phyloP scores from a whole-genome alignment of 2,888 invertebrate genomes.

The Uloborus plumipes region DNA sequence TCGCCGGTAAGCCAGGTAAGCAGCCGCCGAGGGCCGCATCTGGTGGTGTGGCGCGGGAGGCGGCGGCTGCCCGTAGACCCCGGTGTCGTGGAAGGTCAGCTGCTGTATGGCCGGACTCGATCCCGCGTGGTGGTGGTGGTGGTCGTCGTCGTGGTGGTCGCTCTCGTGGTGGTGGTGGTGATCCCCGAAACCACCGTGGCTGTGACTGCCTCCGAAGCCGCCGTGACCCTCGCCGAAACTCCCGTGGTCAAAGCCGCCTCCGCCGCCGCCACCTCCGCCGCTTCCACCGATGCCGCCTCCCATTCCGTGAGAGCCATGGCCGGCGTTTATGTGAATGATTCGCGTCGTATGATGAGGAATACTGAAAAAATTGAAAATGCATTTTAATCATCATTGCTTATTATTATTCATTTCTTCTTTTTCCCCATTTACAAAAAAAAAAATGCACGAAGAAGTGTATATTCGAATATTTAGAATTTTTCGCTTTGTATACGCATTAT shows the following conservation, averaged over 20 bases:
- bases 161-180: background rate
- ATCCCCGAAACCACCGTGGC: constrained; percentile 1
- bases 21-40: background rate
- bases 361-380: constrained; percentile 1
- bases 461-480: no score
- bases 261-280: background rate
- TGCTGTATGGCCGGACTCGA: constrained; percentile 31
- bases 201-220: background rate
- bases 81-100: constrained; percentile 46
- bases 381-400: no score
- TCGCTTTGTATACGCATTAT: no score
- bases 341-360: constrained; percentile 57
- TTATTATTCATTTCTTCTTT: no score
- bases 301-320: background rate
- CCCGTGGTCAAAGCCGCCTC: constrained; percentile 6
- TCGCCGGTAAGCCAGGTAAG: constrained; percentile 9
- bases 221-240: background rate
- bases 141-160: constrained; percentile 3
- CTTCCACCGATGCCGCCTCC: constrained; percentile 6
- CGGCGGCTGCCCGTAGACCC: constrained; percentile 13
- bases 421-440: no score
- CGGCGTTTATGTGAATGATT: constrained; percentile 61
- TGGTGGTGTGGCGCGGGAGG: background rate
- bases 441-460: no score
- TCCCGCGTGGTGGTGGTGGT: background rate